Evolutionary conservation across 1,140 invertebrate species (phyloP).

Genomic region (Hyphantria cunea): DNA sequence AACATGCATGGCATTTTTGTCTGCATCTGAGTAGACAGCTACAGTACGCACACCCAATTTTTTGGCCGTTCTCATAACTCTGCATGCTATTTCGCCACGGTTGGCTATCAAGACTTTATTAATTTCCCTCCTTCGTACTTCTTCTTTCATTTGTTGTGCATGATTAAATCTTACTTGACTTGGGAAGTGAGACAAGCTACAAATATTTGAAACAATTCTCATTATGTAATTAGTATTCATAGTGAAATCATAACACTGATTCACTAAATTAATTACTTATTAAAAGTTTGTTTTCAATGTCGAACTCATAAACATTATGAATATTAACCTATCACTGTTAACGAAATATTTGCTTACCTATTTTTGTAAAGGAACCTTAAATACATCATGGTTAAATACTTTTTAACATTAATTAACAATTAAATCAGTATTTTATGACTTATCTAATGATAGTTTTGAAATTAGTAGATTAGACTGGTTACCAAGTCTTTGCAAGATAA

Average conservation of each 20-base stretch:
- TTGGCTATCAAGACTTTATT: conserved; percentile 96
- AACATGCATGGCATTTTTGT: conserved; percentile 91
- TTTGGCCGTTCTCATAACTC: conserved; percentile 94
- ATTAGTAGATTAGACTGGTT: conserved; percentile 32
- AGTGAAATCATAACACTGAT: no score
- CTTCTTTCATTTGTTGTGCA: conserved; percentile 52
- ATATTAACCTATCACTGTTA: no score
- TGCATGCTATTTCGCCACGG: conserved; percentile 98
- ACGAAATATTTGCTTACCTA: conserved; percentile 41
- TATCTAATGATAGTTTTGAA: conserved; percentile 30
- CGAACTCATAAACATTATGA: no score
- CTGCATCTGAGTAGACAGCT: conserved; percentile 97
- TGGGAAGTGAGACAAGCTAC: conserved; percentile 37
- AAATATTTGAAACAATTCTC: conserved; percentile 13
- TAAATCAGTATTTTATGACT: conserved; percentile 32
- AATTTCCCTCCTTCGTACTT: conserved; percentile 77
- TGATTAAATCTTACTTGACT: conserved; percentile 51
- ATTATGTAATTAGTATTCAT: neutral
- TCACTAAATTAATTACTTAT: no score
- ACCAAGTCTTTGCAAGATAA: conserved; percentile 15
- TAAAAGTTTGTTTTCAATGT: no score
- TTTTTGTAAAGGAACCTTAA: conserved; percentile 47
- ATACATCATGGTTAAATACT: conserved; percentile 48
- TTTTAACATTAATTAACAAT: conserved; percentile 26
- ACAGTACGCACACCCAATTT: conserved; percentile 96